Base-by-base conservation (phyloP, 2,797 vertebrate species). In the Acanthiza pusilla region DNA sequence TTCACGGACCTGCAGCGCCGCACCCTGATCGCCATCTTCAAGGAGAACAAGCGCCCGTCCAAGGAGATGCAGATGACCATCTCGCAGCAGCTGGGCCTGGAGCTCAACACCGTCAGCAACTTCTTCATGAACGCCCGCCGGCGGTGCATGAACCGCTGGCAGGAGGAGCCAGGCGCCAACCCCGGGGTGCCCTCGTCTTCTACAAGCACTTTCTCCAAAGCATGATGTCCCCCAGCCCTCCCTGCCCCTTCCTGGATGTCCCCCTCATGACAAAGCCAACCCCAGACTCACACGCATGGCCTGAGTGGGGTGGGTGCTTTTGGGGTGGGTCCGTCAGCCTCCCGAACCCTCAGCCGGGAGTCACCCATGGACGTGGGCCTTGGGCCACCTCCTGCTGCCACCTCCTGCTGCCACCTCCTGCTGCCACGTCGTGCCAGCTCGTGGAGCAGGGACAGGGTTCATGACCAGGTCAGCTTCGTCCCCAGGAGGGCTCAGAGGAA, bases 11-110 rank as follows among this genome's bases (percentile, higher is more conserved):
- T 99, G 97, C 99, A 99, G 98, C 98, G 99, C 25, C 99, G 99
- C 97, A 99, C 99, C 42, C 98, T 99, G 95, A 99, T 99, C 27
- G 99, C 99, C 97, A 99, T 99, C 98, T 99, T 99, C 98, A 99
- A 99, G 97, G 99, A 99, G 98, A 99, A 99, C 98, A 99, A 99
- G 98, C 98, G 99, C 38, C 99, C 99, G 4, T 99, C 99, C 96
- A 99, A 99, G 84, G 99, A 99, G 96, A 99, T 99, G 99, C 99
- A 99, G 98, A 98, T 99, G 94, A 99, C 99, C 98, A 99, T 99
- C 97, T 99, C 99, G 1, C 99, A 99, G 97, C 99, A 99, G 97
- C 98, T 99, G 42, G 99, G 99, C 95, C 96, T 99, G 97, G 99
- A 99, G 98, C 99, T 99, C 97, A 99, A 97, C 98, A 99, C 99